Evolutionary conservation across 1,140 invertebrate species (phyloP).

Genomic region (Trinorchestia longiramus): DNA sequence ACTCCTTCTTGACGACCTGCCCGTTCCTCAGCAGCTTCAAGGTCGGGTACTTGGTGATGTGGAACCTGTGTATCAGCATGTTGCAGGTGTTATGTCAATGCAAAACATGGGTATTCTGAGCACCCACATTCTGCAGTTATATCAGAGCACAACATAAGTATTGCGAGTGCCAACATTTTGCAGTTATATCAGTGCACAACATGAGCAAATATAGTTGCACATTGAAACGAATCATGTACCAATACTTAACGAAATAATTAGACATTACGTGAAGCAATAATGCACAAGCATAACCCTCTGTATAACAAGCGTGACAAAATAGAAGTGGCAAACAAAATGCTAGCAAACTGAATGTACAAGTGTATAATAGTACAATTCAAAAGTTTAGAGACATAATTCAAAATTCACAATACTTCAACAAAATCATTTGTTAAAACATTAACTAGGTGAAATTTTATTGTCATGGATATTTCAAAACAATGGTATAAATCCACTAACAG

Average conservation of each 20-base stretch:
- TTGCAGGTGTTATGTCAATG: not conserved
- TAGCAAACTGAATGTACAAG: too few species aligned
- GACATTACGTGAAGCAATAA: not conserved
- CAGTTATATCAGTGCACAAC: not conserved
- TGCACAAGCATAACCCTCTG: not conserved
- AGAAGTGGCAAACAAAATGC: too few species aligned
- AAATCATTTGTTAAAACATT: too few species aligned
- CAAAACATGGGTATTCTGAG: not conserved
- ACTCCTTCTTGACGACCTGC: constrained; percentile 92
- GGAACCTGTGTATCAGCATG: constrained; percentile 78
- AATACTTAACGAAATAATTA: not conserved
- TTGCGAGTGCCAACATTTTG: not conserved
- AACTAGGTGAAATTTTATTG: too few species aligned
- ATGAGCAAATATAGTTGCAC: not conserved
- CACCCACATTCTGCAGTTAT: not conserved
- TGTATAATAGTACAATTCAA: too few species aligned
- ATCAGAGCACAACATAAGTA: not conserved
- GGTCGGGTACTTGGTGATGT: constrained; percentile 98
- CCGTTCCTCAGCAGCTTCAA: constrained; percentile 97
- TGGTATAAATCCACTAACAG: too few species aligned
- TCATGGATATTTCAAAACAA: too few species aligned
- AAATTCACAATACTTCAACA: too few species aligned
- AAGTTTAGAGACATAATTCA: too few species aligned
- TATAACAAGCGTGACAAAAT: too few species aligned
- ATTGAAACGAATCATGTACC: not conserved